phyloP scores from a whole-genome alignment of 92 coral and sea anemone genomes.

The Actinostola sp. region DNA sequence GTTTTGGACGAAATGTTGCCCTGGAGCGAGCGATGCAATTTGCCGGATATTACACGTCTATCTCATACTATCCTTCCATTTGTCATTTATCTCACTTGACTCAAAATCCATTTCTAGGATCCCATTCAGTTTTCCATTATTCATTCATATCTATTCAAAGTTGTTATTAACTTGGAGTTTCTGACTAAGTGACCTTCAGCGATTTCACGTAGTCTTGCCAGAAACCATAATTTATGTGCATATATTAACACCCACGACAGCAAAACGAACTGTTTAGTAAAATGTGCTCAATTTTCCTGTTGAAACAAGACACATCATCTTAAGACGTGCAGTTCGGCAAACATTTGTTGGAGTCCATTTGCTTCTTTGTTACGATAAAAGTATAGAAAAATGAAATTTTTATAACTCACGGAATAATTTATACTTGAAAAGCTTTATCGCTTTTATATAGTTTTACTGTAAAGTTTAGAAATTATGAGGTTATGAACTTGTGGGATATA shows the following conservation, averaged over 20 bases:
- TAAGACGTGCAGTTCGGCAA: too few species aligned
- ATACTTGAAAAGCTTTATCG: too few species aligned
- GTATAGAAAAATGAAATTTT: too few species aligned
- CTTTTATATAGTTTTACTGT: too few species aligned
- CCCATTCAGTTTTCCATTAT: not conserved
- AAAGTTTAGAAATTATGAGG: too few species aligned
- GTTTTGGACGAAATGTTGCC: not conserved
- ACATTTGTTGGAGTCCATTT: too few species aligned
- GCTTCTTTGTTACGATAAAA: too few species aligned
- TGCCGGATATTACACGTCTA: not conserved
- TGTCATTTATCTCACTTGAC: not conserved
- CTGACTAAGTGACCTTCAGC: not conserved
- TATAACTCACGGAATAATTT: too few species aligned
- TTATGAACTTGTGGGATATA: too few species aligned
- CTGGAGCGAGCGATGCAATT: not conserved
- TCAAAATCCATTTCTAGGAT: not conserved
- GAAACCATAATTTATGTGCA: slow-evolving; percentile 7
- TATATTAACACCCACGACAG: not conserved
- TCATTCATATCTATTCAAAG: not conserved
- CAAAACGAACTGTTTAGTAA: not conserved
- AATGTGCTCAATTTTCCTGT: slow-evolving; percentile 2
- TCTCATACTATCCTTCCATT: not conserved
- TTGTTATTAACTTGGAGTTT: not conserved
- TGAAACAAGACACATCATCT: not conserved
- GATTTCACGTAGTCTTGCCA: not conserved